Evolutionary conservation across 2,797 vertebrate species (phyloP).

Genomic region (Gallinago nigripennis): DNA sequence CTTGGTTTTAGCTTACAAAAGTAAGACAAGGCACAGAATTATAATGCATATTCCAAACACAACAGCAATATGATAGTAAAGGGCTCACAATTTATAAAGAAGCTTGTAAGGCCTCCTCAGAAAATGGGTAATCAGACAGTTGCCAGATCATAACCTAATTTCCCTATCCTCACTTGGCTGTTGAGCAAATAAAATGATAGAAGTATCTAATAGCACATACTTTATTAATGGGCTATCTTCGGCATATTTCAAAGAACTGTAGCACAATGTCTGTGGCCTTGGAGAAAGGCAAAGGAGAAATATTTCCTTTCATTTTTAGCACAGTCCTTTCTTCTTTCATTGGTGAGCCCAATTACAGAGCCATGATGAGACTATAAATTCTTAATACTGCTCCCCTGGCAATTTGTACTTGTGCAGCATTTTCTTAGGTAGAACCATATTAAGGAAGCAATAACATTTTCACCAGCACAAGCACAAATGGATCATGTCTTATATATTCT

Average conservation of each 20-base stretch:
- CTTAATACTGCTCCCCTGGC: neutral
- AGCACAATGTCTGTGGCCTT: neutral
- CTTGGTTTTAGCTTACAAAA: neutral
- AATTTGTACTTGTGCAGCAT: neutral
- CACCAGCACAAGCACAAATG: neutral
- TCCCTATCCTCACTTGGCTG: neutral
- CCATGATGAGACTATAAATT: constrained; percentile 38
- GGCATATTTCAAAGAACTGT: constrained; percentile 7
- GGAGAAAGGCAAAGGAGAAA: constrained; percentile 15
- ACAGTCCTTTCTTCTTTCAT: neutral
- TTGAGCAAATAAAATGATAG: neutral
- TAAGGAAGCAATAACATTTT: constrained; percentile 27
- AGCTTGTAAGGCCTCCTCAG: neutral
- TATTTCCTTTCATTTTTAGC: constrained; percentile 3
- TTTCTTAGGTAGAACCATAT: constrained; percentile 8
- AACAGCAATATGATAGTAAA: neutral
- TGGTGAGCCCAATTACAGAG: constrained; percentile 39
- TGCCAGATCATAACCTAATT: neutral
- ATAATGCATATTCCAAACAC: neutral
- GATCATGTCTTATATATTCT: neutral
- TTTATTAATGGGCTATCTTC: neutral
- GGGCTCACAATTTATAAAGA: neutral
- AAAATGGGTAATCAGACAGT: neutral
- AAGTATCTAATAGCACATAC: neutral
- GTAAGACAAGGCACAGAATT: neutral